Percentiles rank a stretch among this genome's conserved stretches.
Evolutionary conservation across 2,888 invertebrate species (phyloP).

Genomic region (Patella depressa): DNA sequence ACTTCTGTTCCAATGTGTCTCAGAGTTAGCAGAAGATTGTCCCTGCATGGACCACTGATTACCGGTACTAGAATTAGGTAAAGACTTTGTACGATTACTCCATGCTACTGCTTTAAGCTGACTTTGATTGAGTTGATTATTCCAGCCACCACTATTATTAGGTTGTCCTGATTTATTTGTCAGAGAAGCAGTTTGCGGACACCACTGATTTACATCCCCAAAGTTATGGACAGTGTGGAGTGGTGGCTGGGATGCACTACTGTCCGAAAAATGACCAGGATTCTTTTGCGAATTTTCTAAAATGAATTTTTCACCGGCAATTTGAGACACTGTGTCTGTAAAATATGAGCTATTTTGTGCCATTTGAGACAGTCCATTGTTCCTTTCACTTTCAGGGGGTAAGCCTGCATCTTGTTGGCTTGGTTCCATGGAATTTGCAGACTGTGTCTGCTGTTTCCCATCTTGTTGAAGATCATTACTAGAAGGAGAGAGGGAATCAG

Average conservation of each 20-base stretch:
- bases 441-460: neutral
- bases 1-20: neutral
- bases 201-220: neutral
- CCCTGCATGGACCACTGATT: neutral
- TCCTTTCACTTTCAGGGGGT: neutral
- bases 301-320: neutral
- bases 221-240: neutral
- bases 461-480: neutral
- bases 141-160: neutral
- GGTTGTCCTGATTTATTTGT: neutral
- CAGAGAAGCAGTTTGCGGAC: neutral
- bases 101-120: neutral
- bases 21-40: neutral
- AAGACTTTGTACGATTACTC: neutral
- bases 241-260: neutral
- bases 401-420: neutral
- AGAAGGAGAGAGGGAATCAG: neutral
- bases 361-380: neutral
- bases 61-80: neutral
- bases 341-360: neutral
- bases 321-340: neutral
- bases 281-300: neutral
- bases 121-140: neutral
- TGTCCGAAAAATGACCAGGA: neutral
- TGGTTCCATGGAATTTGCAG: neutral